Evolutionary conservation across 2,113 vertebrate species (phyloP), one percentile per base, ranked within the genome.

Genomic region (Bolborhynchus lineola): DNA sequence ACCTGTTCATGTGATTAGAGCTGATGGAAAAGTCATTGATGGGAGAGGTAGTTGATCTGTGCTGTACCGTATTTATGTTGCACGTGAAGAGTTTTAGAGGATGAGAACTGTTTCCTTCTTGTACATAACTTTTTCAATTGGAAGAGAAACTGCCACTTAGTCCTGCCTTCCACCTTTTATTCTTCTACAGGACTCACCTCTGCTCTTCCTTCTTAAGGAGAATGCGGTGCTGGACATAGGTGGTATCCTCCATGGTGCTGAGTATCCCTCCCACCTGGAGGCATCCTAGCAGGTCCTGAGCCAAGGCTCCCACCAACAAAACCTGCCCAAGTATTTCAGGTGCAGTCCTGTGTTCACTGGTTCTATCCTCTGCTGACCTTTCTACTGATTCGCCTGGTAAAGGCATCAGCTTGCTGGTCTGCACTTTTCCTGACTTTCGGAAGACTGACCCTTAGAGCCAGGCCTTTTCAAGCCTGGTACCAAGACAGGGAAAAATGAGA

Each of bases 41-140:
- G 26, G 25, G 33, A 68, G 9, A 35, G 20, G 18, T 14, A 16
- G 4, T 15, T 7, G 35, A 26, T 26, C 10, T 11, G 0, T 23
- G 28, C 37, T 44, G 18, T 33, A 3, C n/a, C 29, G 7, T 8
- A 18, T 24, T 46, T 31, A 5, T 0, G 4, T 25, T 31, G 9
- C 9, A 26, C 1, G 1, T 23, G 44, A 67, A 33, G 21, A 25
- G 64, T 10, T 70, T 28, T 12, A 57, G 50, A 65, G 31, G 60
- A 49, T 8, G 33, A 19, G 53, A 29, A 21, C 11, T 8, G 3
- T 60, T 52, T 24, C 7, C n/a, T 13, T 4, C 5, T 26, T 6
- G 1, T 24, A 13, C 0, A 1, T n/a, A 50, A 60, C 29, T 12
- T 35, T 17, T 50, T 16, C 10, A 5, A 1, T 6, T n/a, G 20